Conservation (phyloP, 2,888 invertebrate species). For the Arge pagana region DNA sequence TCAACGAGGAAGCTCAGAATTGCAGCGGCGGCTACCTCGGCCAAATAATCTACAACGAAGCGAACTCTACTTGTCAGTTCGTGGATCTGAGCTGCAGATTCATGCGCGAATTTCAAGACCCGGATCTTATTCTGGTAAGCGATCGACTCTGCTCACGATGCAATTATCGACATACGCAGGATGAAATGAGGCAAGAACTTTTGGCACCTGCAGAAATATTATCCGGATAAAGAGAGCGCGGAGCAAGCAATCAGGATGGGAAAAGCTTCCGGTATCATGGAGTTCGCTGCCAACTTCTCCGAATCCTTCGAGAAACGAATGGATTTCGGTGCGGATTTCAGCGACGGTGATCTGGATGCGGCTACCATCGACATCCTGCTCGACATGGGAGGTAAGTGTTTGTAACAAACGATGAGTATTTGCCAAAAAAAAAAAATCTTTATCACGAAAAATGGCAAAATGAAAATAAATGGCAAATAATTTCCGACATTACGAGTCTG, state of each 20-base stretch:
- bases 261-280: conserved; percentile 67
- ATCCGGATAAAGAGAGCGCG: conserved; percentile 62
- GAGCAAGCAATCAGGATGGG: conserved; percentile 62
- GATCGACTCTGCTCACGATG: background rate
- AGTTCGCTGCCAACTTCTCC: conserved; percentile 76
- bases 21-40: conserved; percentile 56
- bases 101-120: conserved; percentile 64
- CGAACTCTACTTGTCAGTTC: conserved; percentile 60
- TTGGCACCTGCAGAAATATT: conserved; percentile 56
- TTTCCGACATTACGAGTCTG: no score
- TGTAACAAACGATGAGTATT: no score
- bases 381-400: conserved; percentile 74
- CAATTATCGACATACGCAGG: background rate
- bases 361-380: conserved; percentile 71
- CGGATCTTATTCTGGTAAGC: conserved; percentile 61
- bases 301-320: conserved; percentile 64
- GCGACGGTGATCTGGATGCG: conserved; percentile 48
- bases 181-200: background rate
- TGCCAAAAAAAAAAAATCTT: no score
- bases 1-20: conserved; percentile 73
- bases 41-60: conserved; percentile 53
- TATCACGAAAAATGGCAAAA: no score
- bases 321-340: conserved; percentile 62
- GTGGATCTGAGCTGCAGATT: conserved; percentile 67
- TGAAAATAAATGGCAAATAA: no score